Base-by-base conservation (phyloP, 1,140 invertebrate species). In the Gryllus bimaculatus region DNA sequence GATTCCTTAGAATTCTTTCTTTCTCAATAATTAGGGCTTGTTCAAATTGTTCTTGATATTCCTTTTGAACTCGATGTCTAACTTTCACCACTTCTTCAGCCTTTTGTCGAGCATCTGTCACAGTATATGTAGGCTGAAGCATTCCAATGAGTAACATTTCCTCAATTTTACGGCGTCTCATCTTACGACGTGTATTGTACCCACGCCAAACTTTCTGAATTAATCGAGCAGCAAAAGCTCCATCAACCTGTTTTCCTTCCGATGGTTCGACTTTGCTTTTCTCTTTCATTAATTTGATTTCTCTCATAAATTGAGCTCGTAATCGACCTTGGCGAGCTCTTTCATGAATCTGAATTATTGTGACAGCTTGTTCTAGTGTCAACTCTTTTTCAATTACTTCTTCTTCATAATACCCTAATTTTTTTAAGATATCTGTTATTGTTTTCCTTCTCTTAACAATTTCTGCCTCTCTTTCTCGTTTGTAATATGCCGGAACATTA, bases 291-390 rank as follows among this genome's bases (percentile, higher is more conserved):
- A 91, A 87, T 47, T 92, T 87, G 78, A 97, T 94, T 86, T 97
- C 95, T 85, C 93, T 93, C 93, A 97, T 96, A 82, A 97, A 96
- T 83, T 96, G 93, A 12, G 94, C 91, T 77, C 89, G 82, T 8
- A 89, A 83, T 81, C 96, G 87, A 26, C 87, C 88, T 81, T 89
- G 96, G 74, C 96, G 89, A 0, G 96, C 96, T 82, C 96, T 86
- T 86, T 98, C 97, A 83, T 97, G 95, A 47, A 91, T 92, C 84
- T 98, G 96, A 79, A 98, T 92, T 2, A 97, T 87, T 48, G 90
- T 87, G 66, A 98, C 92, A 0, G 96, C 95, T 86, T 97, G 93
- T 66, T 93, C 90, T 83, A 95, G 90, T 0, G 91, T 93, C 84
- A 97, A 89, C 8, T 88, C 76, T 26, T 87, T 85, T 79, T 88